Evolutionary conservation across 30 jellyfish, hydroid and myxozoan species (phyloP), one percentile per base, ranked within the genome.

Genomic region (Chrysaora quinquecirrha): DNA sequence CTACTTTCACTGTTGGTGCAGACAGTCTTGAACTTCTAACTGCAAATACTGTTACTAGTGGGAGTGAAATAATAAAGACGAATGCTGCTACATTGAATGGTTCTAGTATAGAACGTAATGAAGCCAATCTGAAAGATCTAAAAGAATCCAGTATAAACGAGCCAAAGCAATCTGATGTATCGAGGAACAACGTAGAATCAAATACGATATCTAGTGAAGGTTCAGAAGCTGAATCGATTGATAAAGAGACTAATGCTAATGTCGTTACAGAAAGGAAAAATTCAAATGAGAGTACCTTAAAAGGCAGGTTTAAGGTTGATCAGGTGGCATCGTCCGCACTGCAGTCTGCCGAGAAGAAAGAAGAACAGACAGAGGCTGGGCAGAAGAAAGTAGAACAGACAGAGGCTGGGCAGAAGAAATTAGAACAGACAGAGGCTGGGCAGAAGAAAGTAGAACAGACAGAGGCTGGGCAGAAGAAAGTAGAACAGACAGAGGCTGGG

Each of bases 351-450:
- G 23, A 71, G 14, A 31, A 1, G 18, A 82, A 61, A 30, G 61
- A 19, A 76, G 77, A 76, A 70, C 64, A 70, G 65, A 47, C 29
- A 1, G 30, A 7, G 16, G n/a, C n/a, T n/a, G n/a, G n/a, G n/a
- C n/a, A n/a, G n/a, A n/a, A n/a, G n/a, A n/a, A n/a, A n/a, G n/a
- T n/a, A n/a, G n/a, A n/a, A n/a, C n/a, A n/a, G n/a, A n/a, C n/a
- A n/a, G n/a, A n/a, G n/a, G n/a, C n/a, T n/a, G n/a, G n/a, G n/a
- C n/a, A n/a, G n/a, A n/a, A n/a, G n/a, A n/a, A n/a, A n/a, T n/a
- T n/a, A n/a, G n/a, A n/a, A n/a, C n/a, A n/a, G n/a, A n/a, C n/a
- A n/a, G n/a, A n/a, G n/a, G n/a, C n/a, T n/a, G n/a, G n/a, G n/a
- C n/a, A n/a, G n/a, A n/a, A n/a, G n/a, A n/a, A n/a, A n/a, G n/a